Evolutionary conservation across 2,797 vertebrate species (phyloP), one percentile per base, ranked within the genome.

Genomic region (Perodicticus potto): DNA sequence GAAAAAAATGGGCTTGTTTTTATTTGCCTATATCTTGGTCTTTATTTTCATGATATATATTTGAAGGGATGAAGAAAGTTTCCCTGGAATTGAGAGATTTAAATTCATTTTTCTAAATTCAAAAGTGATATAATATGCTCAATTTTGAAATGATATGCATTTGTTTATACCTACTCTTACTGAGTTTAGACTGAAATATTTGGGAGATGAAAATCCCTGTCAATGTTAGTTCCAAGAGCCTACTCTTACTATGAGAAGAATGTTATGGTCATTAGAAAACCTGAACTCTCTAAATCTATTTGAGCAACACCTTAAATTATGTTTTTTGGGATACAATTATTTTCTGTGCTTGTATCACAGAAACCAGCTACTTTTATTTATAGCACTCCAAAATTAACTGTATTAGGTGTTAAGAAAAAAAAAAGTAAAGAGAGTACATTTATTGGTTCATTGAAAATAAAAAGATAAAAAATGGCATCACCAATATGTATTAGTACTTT

Each of bases 281-380:
- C 49, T 55, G 57, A 85, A 82, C 72, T 8, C 29, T 87, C 96
- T 74, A 91, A 61, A 89, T 94, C n/a, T 89, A 69, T 87, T 82
- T 77, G 70, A 91, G 22, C 13, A 83, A 61, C 89, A 93, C 76
- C 53, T 86, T 91, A 89, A 95, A 92, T 95, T 83, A 67, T 86
- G 10, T 95, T 83, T 89, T 96, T 91, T 59, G 92, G 82, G 78
- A 92, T 78, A 40, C 7, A 95, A 91, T 96, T 91, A 93, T 95
- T 93, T 86, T 91, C 23, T 40, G 23, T 88, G 53, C 16, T 91
- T 87, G 11, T 91, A 32, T 87, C 40, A 63, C 40, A 89, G 57
- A 89, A 91, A 34, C 7, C 14, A 84, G 20, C 12, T 92, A 57
- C 22, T 67, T 92, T 92, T 77, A 49, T 55, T 63, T 73, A 25